Conservation (phyloP, 37 sponge, comb jelly and placozoan genomes). For the Aphrocallistes beatrix region DNA sequence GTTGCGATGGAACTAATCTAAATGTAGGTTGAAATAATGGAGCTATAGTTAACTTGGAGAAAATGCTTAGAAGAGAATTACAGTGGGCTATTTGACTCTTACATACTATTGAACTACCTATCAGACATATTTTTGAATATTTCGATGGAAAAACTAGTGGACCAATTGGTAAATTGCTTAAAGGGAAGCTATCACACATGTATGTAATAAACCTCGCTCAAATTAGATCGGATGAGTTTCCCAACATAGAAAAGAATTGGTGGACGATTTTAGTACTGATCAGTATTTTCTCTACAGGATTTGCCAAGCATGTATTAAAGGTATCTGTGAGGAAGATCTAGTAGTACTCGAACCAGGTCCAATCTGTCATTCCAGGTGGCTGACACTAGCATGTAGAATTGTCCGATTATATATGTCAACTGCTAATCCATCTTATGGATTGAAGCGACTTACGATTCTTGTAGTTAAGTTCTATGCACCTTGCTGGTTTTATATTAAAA, state of each 20-base stretch:
- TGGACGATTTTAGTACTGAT: background rate
- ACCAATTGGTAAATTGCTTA: background rate
- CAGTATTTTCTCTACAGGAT: no score
- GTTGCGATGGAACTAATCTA: no score
- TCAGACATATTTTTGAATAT: background rate
- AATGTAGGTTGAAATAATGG: background rate
- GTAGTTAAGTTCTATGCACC: background rate
- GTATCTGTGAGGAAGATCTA: background rate
- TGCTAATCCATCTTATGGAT: background rate
- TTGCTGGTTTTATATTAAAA: background rate
- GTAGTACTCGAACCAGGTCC: background rate
- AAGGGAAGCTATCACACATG: background rate
- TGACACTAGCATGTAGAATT: background rate
- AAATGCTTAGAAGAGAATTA: background rate
- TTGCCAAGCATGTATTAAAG: background rate
- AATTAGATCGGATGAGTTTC: background rate
- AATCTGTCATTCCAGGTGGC: background rate
- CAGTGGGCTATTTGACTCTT: background rate
- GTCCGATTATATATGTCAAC: background rate
- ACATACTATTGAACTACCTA: no score
- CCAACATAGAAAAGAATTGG: background rate
- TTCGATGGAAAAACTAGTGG: background rate
- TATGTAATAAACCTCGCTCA: background rate
- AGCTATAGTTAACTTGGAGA: background rate
- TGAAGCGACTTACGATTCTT: background rate